Percentiles rank a stretch among this genome's conserved stretches.
phyloP scores from a whole-genome alignment of 2,888 invertebrate species.

The Belgica antarctica region DNA sequence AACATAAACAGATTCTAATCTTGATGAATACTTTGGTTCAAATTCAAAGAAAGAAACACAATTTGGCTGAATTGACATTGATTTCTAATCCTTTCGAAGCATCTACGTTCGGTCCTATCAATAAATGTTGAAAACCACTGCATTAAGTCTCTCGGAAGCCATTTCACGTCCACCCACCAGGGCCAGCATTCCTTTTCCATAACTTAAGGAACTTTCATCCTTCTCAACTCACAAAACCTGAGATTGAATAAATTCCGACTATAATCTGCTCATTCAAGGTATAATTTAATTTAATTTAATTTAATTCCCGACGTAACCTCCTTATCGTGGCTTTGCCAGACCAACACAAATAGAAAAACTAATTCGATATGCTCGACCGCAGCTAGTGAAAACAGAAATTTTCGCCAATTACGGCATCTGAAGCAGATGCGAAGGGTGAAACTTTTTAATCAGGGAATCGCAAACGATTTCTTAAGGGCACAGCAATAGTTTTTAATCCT shows the following conservation, averaged over 20 bases:
- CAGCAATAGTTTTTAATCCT: neutral
- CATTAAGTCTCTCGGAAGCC: no score
- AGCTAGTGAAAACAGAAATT: constrained; percentile 11
- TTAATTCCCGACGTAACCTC: neutral
- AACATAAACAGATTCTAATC: neutral
- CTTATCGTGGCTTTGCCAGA: neutral
- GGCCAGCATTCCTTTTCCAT: no score
- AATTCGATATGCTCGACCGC: constrained; percentile 17
- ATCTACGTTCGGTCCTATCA: no score
- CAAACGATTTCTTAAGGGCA: neutral
- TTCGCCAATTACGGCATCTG: neutral
- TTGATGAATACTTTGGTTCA: no score
- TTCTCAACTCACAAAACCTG: no score
- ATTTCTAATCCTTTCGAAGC: no score
- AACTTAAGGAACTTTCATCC: no score
- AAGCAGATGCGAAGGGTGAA: neutral
- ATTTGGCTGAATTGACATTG: no score
- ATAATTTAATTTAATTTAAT: neutral
- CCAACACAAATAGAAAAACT: neutral
- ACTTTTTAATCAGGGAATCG: neutral
- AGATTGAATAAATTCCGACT: no score
- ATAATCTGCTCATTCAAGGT: neutral
- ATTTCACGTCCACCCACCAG: no score
- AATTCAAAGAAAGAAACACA: no score
- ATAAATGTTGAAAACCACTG: no score